Base-by-base conservation (phyloP, 2,888 invertebrate genomes). In the Lapara coniferarum region DNA sequence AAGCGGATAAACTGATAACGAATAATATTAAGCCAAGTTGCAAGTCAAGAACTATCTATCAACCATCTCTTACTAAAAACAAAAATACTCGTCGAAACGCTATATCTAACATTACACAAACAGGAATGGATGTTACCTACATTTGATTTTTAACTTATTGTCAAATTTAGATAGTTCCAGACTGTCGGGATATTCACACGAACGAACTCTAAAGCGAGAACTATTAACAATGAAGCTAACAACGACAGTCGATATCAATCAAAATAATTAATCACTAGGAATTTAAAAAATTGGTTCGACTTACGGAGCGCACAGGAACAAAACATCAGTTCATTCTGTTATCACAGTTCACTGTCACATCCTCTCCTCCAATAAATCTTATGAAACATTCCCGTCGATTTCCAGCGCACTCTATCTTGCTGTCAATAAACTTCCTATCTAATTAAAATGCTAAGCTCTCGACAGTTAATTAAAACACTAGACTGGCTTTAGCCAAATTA, bases 371-470 rank as follows among this genome's bases (percentile, higher is more conserved):
- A 63, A 63, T 63, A 63, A 63, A 63, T 63, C 63, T 63, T 63
- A 19, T 19, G 46, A 63, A 63, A 63, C 63, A 63, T 63, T 49
- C 63, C 63, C 49, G 49, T 13, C 63, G 49, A 19, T 49, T 49
- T 46, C 19, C 19, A 25, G 12, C 49, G 13, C 49, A 49, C 63
- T 63, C 10, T 12, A 46, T 63, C 49, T 49, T 49, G 49, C 46
- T 63, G 63, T 63, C 63, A 63, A 63, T 63, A 49, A 63, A 58
- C 30, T 58, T 58, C 69, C 67, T 58, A 66, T 76, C 66, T 16
- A 69, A 68, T 78, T 77, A 76, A 75, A 73, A 72, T 75, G 71
- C 73, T 73, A 46, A 49, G 49, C 63, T 6, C 44, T 44, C 44
- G 19, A 2, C 53, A 14, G 14, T 59, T 58, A 12, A 46, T 63